A percentile compares a stretch with the other conserved stretches of the same genome.
Evolutionary conservation across 2,797 vertebrate genomes (phyloP).

Genomic region (Argentina silus): DNA sequence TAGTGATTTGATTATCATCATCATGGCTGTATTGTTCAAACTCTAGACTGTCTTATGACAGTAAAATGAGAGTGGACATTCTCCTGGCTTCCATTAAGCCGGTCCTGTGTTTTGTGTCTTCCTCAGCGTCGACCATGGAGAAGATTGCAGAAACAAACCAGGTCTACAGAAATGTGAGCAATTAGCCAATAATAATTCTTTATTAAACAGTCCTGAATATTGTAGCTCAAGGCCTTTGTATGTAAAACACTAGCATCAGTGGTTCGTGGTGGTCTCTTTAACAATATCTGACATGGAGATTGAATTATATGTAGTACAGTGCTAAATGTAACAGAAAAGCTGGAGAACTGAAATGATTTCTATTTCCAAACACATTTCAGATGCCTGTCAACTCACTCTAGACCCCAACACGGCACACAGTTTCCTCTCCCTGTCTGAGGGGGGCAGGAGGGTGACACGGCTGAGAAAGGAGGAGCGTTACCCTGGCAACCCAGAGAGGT

Average conservation of each 20-base stretch:
- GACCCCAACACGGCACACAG: not conserved
- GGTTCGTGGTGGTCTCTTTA: not conserved
- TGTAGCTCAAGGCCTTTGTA: not conserved
- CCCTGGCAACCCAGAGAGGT: not conserved
- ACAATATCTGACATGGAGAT: not conserved
- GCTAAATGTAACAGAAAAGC: not conserved
- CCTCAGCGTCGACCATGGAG: not conserved
- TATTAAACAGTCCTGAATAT: not conserved
- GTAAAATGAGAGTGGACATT: not conserved
- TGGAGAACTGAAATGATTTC: not conserved
- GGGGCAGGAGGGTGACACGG: not conserved
- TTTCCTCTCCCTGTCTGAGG: conserved; percentile 1
- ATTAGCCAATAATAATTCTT: not conserved
- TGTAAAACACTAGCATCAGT: not conserved
- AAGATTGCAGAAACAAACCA: conserved; percentile 1
- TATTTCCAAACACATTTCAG: not conserved
- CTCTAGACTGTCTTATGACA: not conserved
- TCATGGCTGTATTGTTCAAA: not conserved
- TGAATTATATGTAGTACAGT: not conserved
- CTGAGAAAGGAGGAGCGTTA: not conserved
- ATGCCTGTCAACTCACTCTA: conserved; percentile 1
- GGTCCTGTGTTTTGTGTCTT: not conserved
- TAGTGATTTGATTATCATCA: not conserved
- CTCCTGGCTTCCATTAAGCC: too few species aligned
- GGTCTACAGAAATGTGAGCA: conserved; percentile 8